phyloP scores from a whole-genome alignment of 2,888 invertebrate genomes.

The Willowsia nigromaculata region DNA sequence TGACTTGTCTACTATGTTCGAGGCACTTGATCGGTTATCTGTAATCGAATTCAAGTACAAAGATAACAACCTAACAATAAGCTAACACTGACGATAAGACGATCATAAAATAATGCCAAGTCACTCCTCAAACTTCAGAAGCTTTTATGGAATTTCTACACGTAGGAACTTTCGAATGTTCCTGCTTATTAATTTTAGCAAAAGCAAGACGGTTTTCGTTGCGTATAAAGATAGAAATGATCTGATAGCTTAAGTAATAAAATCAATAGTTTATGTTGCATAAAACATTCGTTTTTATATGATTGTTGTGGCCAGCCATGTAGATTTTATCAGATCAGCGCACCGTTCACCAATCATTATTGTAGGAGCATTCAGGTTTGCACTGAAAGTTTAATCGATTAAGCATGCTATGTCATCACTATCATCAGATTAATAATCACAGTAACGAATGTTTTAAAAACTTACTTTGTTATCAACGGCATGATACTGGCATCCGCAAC shows the following conservation, averaged over 20 bases:
- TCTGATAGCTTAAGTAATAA: too few relatives aligned
- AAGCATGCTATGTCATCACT: neutral
- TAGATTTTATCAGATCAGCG: slow-evolving; percentile 51
- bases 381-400: slow-evolving; percentile 31
- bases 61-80: too few relatives aligned
- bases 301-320: slow-evolving; percentile 33
- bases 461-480: slow-evolving; percentile 63
- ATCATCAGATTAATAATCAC: neutral
- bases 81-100: too few relatives aligned
- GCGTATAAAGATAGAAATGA: too few relatives aligned
- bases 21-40: too few relatives aligned
- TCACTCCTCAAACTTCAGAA: neutral
- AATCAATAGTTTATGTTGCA: neutral
- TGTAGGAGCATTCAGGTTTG: slow-evolving; percentile 64
- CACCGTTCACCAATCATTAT: slow-evolving; percentile 64
- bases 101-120: neutral
- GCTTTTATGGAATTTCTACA: neutral
- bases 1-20: too few relatives aligned
- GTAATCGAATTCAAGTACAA: too few relatives aligned
- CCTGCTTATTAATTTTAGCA: neutral
- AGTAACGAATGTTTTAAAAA: neutral
- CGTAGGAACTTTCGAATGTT: neutral
- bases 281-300: neutral
- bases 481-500: slow-evolving; percentile 62
- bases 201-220: too few relatives aligned